phyloP scores from a whole-genome alignment of 1,140 invertebrate species.

The Anastatus disparis region DNA sequence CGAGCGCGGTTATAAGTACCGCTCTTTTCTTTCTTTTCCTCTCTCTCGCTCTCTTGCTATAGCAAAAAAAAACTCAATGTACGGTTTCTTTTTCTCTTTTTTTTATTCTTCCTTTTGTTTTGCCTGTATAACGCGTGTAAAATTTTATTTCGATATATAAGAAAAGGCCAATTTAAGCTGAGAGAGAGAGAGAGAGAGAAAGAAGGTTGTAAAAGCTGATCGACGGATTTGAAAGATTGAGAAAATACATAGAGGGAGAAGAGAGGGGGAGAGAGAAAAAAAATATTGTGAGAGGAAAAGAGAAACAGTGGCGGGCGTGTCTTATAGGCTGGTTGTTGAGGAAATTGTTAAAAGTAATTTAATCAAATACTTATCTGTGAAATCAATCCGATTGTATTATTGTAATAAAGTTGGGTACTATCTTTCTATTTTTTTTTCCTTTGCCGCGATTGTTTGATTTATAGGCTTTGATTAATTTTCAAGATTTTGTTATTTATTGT shows the following conservation, averaged over 20 bases:
- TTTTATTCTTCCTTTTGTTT: too few species aligned
- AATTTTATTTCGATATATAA: slow-evolving; percentile 39
- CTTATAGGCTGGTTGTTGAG: too few species aligned
- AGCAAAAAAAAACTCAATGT: slow-evolving; percentile 28
- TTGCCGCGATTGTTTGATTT: too few species aligned
- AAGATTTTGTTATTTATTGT: too few species aligned
- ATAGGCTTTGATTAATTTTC: too few species aligned
- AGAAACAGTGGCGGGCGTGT: not conserved
- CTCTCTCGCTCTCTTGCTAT: not conserved
- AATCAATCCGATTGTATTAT: slow-evolving; percentile 1
- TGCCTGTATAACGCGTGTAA: slow-evolving; percentile 11
- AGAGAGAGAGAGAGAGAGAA: slow-evolving; percentile 16
- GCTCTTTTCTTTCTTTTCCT: too few species aligned
- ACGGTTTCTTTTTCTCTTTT: too few species aligned
- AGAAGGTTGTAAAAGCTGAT: too few species aligned
- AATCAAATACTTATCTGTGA: slow-evolving; percentile 17
- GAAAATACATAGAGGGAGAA: not conserved
- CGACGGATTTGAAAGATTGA: slow-evolving; percentile 7
- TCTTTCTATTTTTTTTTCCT: not conserved
- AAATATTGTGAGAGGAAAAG: not conserved
- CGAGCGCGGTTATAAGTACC: slow-evolving; percentile 21
- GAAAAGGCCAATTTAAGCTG: slow-evolving; percentile 34
- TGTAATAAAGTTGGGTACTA: not conserved
- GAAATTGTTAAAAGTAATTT: too few species aligned
- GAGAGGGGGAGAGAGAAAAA: not conserved